phyloP scores from a whole-genome alignment of 2,113 vertebrate species.

The Oryzias javanicus region DNA sequence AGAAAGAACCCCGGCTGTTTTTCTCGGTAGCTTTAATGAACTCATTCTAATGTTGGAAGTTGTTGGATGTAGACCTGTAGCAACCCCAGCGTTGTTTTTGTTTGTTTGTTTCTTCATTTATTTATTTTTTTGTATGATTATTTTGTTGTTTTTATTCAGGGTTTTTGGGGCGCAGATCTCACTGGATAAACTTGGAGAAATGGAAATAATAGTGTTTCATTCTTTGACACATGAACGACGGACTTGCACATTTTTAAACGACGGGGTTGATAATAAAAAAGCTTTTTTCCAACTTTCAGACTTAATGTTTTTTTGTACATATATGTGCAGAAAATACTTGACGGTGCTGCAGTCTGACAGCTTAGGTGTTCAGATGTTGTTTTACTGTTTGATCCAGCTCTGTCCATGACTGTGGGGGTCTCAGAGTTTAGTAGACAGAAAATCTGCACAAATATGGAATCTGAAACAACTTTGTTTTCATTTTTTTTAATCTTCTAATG shows the following conservation, averaged over 20 bases:
- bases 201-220: conserved; percentile 90
- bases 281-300: conserved; percentile 77
- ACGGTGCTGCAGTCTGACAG: conserved; percentile 20
- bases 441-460: no score
- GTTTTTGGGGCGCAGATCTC: conserved; percentile 78
- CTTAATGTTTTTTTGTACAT: conserved; percentile 47
- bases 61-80: conserved; percentile 85
- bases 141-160: conserved; percentile 52
- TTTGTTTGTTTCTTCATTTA: conserved; percentile 46
- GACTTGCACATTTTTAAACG: conserved; percentile 93
- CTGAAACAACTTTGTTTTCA: no score
- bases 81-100: conserved; percentile 57
- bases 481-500: no score
- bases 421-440: no score
- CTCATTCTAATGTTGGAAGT: conserved; percentile 78
- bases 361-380: conserved; percentile 19
- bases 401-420: conserved; percentile 17
- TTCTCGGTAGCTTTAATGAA: conserved; percentile 91
- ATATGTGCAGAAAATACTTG: not conserved
- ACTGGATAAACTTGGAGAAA: conserved; percentile 90
- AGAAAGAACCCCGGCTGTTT: conserved; percentile 78
- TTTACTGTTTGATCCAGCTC: conserved; percentile 9
- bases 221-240: conserved; percentile 90
- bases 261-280: conserved; percentile 95
- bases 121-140: conserved; percentile 44